Conservation (phyloP, 2,888 invertebrate species). For the Asteroscopus sphinx region DNA sequence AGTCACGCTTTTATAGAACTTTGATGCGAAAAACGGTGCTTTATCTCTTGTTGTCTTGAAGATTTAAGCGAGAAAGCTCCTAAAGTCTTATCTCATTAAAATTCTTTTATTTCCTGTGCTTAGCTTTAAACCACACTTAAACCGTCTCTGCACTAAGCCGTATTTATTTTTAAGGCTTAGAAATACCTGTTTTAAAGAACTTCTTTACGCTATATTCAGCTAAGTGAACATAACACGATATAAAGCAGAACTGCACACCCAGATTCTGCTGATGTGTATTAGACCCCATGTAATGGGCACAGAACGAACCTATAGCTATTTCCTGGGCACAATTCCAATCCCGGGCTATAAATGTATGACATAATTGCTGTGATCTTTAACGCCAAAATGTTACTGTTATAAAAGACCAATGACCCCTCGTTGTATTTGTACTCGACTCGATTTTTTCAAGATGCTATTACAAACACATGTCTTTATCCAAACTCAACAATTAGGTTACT, state of each 20-base stretch:
- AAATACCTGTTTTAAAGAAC: not conserved
- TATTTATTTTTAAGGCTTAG: conserved; percentile 8
- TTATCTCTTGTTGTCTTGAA: conserved; percentile 17
- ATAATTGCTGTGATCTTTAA: conserved; percentile 32
- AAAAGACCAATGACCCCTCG: conserved; percentile 35
- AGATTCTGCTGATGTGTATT: not conserved
- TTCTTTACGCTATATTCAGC: too few species aligned
- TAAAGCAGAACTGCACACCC: not conserved
- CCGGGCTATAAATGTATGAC: conserved; percentile 16
- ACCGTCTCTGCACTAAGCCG: conserved; percentile 21
- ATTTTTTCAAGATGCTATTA: conserved; percentile 11
- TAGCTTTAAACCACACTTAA: conserved; percentile 19
- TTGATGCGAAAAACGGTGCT: conserved; percentile 11
- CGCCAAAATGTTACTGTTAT: conserved; percentile 31
- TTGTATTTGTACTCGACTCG: conserved; percentile 6
- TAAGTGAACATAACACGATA: conserved; percentile 7
- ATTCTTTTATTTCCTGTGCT: conserved; percentile 36
- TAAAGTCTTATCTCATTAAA: conserved; percentile 34
- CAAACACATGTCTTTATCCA: conserved; percentile 22
- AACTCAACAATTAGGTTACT: conserved; percentile 32
- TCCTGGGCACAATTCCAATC: conserved; percentile 40
- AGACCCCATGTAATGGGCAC: conserved; percentile 1
- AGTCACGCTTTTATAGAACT: conserved; percentile 4
- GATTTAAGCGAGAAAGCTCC: conserved; percentile 27
- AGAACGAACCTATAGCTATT: conserved; percentile 1